phyloP scores from a whole-genome alignment of 2,888 invertebrate genomes.

The Neocrepidodera transversa region DNA sequence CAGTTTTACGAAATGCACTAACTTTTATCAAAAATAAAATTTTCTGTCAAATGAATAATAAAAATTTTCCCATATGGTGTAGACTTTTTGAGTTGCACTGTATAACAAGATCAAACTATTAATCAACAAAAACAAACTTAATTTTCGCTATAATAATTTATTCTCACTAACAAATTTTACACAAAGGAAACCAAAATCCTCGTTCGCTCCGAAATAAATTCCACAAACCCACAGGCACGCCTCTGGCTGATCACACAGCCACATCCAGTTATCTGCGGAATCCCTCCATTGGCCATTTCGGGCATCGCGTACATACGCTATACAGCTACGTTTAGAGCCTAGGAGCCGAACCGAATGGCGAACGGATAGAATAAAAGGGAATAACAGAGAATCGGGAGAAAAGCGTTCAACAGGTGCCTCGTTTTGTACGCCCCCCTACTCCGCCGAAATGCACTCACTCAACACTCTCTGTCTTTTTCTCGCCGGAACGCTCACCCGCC shows the following conservation, averaged over 20 bases:
- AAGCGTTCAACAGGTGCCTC: constrained; percentile 38
- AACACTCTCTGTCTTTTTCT: constrained; percentile 22
- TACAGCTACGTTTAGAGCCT: too few species aligned
- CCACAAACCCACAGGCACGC: constrained; percentile 7
- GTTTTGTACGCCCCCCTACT: constrained; percentile 21
- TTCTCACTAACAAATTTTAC: too few species aligned
- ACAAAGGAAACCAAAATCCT: too few species aligned
- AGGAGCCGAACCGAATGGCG: constrained; percentile 12
- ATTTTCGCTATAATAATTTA: too few species aligned
- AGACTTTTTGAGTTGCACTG: too few species aligned
- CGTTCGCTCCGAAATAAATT: too few species aligned
- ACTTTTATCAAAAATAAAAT: too few species aligned
- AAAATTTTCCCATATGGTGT: too few species aligned
- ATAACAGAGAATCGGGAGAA: constrained; percentile 19
- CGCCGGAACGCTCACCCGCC: constrained; percentile 4
- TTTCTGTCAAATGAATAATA: too few species aligned
- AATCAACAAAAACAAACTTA: too few species aligned
- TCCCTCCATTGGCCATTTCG: constrained; percentile 40
- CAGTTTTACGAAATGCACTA: too few species aligned
- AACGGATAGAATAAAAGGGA: constrained; percentile 6
- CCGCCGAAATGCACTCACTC: constrained; percentile 31
- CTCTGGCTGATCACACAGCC: constrained; percentile 35
- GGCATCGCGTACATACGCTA: constrained; percentile 19
- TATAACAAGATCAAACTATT: too few species aligned
- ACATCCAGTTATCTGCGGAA: constrained; percentile 35